These are phyloP conservation scores for Drusus annulatus DNA, from an alignment of 1,140 invertebrate genomes.

Conservation along the genomic window DNA sequence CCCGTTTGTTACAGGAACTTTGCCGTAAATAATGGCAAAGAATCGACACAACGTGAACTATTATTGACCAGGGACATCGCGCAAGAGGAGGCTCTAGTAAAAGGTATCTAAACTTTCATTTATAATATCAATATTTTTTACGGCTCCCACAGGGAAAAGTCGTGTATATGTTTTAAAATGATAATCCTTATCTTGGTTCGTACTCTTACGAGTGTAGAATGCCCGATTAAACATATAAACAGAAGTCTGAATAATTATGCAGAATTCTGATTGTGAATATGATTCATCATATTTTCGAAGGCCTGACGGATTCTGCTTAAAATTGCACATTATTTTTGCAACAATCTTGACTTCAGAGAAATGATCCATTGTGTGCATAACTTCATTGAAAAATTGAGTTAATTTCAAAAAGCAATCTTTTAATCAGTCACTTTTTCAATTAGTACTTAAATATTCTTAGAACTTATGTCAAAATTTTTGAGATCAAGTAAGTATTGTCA, in stretches of 20 bases:
- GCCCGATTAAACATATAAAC: constrained; percentile 15
- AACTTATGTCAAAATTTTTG: no score
- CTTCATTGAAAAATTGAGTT: no score
- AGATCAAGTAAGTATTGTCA: no score
- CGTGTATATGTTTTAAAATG: not conserved
- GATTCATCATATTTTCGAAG: constrained; percentile 15
- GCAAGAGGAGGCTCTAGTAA: not conserved
- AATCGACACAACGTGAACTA: constrained; percentile 18
- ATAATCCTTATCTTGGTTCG: constrained; percentile 30
- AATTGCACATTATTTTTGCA: not conserved
- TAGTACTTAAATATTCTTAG: no score
- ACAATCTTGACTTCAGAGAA: no score
- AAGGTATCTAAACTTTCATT: constrained; percentile 30
- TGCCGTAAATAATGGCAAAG: constrained; percentile 50
- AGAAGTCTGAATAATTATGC: not conserved
- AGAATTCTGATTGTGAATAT: constrained; percentile 17
- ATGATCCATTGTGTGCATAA: no score
- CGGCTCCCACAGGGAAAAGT: constrained; percentile 25
- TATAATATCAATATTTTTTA: constrained; percentile 27
- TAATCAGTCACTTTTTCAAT: no score
- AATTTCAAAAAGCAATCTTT: no score
- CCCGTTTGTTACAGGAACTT: constrained; percentile 46
- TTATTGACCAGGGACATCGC: constrained; percentile 35
- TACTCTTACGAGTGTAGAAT: constrained; percentile 1
- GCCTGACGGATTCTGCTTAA: not conserved